Evolutionary conservation across 2,113 vertebrate genomes (phyloP), one percentile per base, ranked within the genome.

Genomic region (Chitala chitala): DNA sequence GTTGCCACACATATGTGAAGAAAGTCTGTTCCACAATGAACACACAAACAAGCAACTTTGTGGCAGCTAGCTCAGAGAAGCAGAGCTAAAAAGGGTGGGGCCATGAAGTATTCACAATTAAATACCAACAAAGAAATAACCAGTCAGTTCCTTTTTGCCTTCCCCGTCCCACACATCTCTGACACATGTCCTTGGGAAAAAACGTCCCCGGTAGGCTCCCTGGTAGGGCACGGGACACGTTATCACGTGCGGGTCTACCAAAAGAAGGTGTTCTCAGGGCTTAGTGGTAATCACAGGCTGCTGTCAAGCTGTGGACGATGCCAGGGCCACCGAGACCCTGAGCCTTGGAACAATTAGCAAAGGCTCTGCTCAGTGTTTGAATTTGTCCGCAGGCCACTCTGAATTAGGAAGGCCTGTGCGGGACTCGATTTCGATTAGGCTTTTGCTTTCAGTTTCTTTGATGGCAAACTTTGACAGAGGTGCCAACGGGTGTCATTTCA

Each of bases 251-350:
- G 79, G 78, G 80, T 73, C 70, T 70, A 58, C 72, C 73, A 79
- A 79, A 76, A 76, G 75, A 72, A 40, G 36, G 54, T 77, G 59
- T 74, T 79, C 76, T 82, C 54, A 68, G 63, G 74, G 76, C 79
- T 82, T 72, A 74, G 76, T 75, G 75, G 79, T 83, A 82, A 84
- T 80, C 79, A 79, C 77, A 73, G 77, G 82, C 82, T 80, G 82
- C 77, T 76, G 69, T 69, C 75, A 75, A 82, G 79, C 78, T 76
- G 38, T 80, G 77, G 79, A 78, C 50, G 66, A 58, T 63, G 53
- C 3, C 50, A 55, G 75, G 40, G 36, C 51, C 64, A 29, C 38
- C 3, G 17, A 66, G 40, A 42, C 42, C 69, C 36, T 40, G 13
- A 24, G 70, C 58, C 69, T 36, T 70, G 33, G 73, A 73, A 74